Evolutionary conservation across 2,797 vertebrate species (phyloP).

Genomic region (Astyanax mexicanus): DNA sequence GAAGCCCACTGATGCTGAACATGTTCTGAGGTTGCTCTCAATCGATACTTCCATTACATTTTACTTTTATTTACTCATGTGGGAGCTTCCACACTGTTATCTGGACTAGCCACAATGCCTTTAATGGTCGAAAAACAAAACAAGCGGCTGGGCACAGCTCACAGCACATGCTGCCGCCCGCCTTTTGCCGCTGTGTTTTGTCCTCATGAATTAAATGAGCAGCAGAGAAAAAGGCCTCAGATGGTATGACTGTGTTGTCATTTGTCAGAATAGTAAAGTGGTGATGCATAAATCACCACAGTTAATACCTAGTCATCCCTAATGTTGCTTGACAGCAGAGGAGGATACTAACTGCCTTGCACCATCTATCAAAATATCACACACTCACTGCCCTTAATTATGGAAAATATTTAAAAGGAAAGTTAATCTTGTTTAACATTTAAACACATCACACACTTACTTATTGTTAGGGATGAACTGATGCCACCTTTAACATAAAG

Average conservation of each 20-base stretch:
- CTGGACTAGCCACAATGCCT: slow-evolving; percentile 41
- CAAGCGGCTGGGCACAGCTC: slow-evolving; percentile 21
- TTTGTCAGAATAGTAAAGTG: slow-evolving; percentile 39
- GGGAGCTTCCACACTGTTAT: slow-evolving; percentile 50
- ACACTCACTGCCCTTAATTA: slow-evolving; percentile 37
- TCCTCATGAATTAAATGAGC: slow-evolving; percentile 36
- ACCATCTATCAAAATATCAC: slow-evolving; percentile 35
- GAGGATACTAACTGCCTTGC: slow-evolving; percentile 27
- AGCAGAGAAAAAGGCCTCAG: slow-evolving; percentile 10
- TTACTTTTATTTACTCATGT: slow-evolving; percentile 55
- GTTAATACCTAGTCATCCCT: slow-evolving; percentile 40
- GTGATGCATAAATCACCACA: slow-evolving; percentile 22
- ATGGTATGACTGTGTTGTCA: slow-evolving; percentile 38
- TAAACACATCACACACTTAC: no score
- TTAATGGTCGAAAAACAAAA: slow-evolving; percentile 47
- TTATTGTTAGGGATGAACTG: no score
- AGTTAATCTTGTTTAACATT: no score
- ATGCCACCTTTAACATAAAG: no score
- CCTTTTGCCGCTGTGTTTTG: slow-evolving; percentile 8
- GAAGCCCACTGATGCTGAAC: slow-evolving; percentile 40
- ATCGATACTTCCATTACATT: slow-evolving; percentile 56
- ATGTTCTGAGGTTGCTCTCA: slow-evolving; percentile 23
- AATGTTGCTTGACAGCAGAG: slow-evolving; percentile 41
- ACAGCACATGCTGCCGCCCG: slow-evolving; percentile 1
- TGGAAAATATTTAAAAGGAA: no score